These are phyloP conservation scores for Stenichneumon culpator DNA, from an alignment of 2,888 invertebrate species.

Conservation along the genomic window DNA sequence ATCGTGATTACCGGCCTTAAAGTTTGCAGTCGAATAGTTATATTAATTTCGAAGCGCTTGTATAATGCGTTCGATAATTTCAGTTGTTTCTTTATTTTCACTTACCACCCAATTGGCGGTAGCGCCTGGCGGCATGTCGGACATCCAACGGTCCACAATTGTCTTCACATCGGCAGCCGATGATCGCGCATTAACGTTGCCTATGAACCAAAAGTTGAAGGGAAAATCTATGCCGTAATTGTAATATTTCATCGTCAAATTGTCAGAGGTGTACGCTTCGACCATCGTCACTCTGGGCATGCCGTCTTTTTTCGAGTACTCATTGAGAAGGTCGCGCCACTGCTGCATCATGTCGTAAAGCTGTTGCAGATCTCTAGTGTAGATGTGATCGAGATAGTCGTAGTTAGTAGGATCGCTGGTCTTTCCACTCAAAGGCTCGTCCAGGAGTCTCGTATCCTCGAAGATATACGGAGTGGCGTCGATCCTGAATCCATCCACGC, in stretches of 20 bases:
- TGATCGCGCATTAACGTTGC: constrained; percentile 85
- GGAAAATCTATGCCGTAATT: constrained; percentile 88
- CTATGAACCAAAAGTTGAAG: constrained; percentile 89
- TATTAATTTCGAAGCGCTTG: background rate
- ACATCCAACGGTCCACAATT: constrained; percentile 87
- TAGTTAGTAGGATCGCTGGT: constrained; percentile 86
- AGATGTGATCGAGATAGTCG: constrained; percentile 86
- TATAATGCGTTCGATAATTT: background rate
- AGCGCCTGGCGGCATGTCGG: constrained; percentile 87
- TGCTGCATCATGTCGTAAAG: constrained; percentile 87
- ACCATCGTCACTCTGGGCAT: constrained; percentile 85
- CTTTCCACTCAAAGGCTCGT: constrained; percentile 86
- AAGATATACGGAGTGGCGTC: constrained; percentile 88
- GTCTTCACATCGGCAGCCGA: constrained; percentile 86
- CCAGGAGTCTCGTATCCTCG: constrained; percentile 84
- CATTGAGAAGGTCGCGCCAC: constrained; percentile 87
- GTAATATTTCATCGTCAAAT: constrained; percentile 88
- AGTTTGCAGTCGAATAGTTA: background rate
- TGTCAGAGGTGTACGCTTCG: constrained; percentile 88
- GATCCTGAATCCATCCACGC: constrained; percentile 92
- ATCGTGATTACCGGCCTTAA: constrained; percentile 90
- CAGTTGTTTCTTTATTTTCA: constrained; percentile 39
- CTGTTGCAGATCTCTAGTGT: constrained; percentile 88
- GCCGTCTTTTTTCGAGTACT: constrained; percentile 77
- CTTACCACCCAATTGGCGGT: constrained; percentile 90